Evolutionary conservation across 2,888 invertebrate species (phyloP).

Genomic region (Phyto melanocephala): DNA sequence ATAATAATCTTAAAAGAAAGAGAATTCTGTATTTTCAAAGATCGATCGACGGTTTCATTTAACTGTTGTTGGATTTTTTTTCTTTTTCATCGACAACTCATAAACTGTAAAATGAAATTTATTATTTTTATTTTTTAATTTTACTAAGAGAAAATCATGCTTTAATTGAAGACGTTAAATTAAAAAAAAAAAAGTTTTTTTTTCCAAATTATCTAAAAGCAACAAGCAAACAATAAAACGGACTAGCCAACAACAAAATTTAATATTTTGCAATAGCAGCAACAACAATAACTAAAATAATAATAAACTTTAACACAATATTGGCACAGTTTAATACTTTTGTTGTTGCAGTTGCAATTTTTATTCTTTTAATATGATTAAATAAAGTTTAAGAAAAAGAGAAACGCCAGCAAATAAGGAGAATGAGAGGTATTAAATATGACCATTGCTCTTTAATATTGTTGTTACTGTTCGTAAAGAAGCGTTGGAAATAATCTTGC

Average conservation of each 20-base stretch:
- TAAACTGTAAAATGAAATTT: constrained; percentile 52
- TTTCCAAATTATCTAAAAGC: constrained; percentile 33
- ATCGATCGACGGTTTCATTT: constrained; percentile 8
- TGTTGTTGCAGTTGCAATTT: constrained; percentile 18
- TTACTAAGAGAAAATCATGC: constrained; percentile 39
- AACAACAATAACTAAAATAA: constrained; percentile 33
- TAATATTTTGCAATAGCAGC: constrained; percentile 25
- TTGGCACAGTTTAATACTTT: constrained; percentile 50
- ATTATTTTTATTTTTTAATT: not conserved
- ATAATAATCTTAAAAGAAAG: not conserved
- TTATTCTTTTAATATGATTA: constrained; percentile 49
- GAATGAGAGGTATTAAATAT: no score
- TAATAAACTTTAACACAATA: constrained; percentile 58
- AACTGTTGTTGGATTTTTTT: constrained; percentile 33
- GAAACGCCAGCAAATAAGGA: not conserved
- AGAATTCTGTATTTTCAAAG: not conserved
- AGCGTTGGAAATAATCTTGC: constrained; percentile 40
- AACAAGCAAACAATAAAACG: not conserved
- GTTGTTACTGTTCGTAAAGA: constrained; percentile 42
- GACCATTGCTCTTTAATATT: constrained; percentile 68
- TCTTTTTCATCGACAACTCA: not conserved
- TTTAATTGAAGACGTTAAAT: constrained; percentile 59
- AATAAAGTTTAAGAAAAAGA: constrained; percentile 29
- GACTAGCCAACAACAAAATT: constrained; percentile 20
- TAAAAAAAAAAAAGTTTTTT: constrained; percentile 31